A percentile compares a stretch with the other conserved stretches of the same genome.
phyloP scores from a whole-genome alignment of 2,888 invertebrate species.

The Xestia ashworthii region DNA sequence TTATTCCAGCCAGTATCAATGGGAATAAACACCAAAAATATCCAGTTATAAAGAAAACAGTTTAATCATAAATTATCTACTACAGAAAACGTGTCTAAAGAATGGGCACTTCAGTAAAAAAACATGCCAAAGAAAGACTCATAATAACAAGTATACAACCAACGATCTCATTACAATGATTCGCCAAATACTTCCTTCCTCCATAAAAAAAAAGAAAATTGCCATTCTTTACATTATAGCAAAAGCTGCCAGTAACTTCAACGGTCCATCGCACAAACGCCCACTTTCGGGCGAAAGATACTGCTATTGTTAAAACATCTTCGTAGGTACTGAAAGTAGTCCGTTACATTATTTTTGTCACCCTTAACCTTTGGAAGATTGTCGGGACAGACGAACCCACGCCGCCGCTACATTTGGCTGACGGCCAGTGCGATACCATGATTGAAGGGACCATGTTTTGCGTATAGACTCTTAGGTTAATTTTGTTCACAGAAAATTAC shows the following conservation, averaged over 20 bases:
- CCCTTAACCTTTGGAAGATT: conserved; percentile 83
- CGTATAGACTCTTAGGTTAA: conserved; percentile 1
- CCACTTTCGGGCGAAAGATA: conserved; percentile 42
- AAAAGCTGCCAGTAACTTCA: conserved; percentile 43
- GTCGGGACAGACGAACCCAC: conserved; percentile 72
- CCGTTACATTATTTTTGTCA: conserved; percentile 81
- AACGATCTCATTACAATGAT: conserved; percentile 12
- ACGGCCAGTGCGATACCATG: conserved; percentile 72
- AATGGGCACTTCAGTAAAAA: background rate
- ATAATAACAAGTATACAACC: background rate
- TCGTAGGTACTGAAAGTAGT: conserved; percentile 72
- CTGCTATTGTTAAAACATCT: conserved; percentile 65
- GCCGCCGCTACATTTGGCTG: conserved; percentile 76
- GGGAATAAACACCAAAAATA: background rate
- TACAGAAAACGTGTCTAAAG: background rate
- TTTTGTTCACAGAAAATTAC: background rate
- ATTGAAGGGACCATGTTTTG: conserved; percentile 49
- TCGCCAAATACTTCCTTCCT: conserved; percentile 29
- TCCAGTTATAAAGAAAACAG: background rate
- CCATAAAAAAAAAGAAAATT: conserved; percentile 8
- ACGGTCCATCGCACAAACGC: conserved; percentile 55
- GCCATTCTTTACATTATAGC: conserved; percentile 9
- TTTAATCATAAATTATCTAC: background rate
- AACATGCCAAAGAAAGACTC: background rate
- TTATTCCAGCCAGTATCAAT: background rate